Evolutionary conservation across 2,113 vertebrate species (phyloP).

Genomic region (Microtus oregoni): DNA sequence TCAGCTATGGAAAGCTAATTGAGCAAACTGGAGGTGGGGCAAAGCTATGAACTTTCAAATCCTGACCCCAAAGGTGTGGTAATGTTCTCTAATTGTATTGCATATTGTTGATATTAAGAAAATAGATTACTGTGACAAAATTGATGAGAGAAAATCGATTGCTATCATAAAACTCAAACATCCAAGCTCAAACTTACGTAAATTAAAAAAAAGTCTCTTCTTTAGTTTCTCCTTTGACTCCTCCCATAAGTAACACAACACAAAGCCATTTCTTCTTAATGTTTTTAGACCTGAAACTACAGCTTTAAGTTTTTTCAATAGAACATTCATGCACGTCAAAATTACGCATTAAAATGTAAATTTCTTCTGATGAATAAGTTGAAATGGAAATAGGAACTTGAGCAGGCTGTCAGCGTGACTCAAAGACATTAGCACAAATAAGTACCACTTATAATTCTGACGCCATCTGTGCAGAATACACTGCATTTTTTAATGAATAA

Average conservation of each 20-base stretch:
- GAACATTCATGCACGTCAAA: background rate
- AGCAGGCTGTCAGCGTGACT: background rate
- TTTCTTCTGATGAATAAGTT: background rate
- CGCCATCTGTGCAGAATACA: background rate
- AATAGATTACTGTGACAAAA: background rate
- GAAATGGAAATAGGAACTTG: background rate
- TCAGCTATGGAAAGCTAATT: background rate
- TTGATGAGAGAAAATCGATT: background rate
- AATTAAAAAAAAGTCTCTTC: background rate
- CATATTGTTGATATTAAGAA: background rate
- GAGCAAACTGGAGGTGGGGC: background rate
- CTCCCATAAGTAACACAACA: background rate
- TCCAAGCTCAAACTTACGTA: background rate
- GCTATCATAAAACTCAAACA: background rate
- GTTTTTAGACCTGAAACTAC: background rate
- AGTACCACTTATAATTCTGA: background rate
- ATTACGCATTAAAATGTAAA: background rate
- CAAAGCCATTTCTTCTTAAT: background rate
- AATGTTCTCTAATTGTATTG: background rate
- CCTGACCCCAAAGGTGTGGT: background rate
- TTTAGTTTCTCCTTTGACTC: background rate
- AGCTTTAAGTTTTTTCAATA: background rate
- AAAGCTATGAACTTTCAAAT: background rate
- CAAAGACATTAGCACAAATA: background rate
- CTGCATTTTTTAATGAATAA: background rate